phyloP scores from a whole-genome alignment of 2,113 vertebrate genomes.

The Brevimyrus niger region DNA sequence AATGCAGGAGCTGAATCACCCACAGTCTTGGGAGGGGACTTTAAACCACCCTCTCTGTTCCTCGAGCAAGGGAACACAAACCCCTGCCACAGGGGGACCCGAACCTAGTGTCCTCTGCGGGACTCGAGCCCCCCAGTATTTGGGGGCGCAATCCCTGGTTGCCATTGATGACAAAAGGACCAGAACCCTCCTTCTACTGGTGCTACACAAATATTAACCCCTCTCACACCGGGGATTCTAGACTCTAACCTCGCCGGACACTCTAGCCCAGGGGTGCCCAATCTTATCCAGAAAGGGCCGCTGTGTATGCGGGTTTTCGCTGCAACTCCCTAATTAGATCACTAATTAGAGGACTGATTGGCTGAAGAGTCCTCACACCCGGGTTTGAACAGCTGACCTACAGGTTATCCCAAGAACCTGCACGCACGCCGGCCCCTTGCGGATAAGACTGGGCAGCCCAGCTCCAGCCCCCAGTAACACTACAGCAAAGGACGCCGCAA shows the following conservation, averaged over 20 bases:
- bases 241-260: background rate
- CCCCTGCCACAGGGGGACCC: background rate
- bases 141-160: background rate
- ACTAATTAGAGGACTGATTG: too few relatives aligned
- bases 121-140: background rate
- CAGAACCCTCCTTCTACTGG: background rate
- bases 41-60: background rate
- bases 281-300: too few relatives aligned
- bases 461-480: background rate
- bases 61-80: background rate
- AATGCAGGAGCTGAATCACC: background rate
- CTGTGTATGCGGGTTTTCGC: too few relatives aligned
- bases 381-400: too few relatives aligned
- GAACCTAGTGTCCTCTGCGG: background rate
- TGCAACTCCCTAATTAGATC: too few relatives aligned
- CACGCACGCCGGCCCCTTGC: too few relatives aligned
- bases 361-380: too few relatives aligned
- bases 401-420: too few relatives aligned
- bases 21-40: background rate
- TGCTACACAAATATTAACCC: background rate
- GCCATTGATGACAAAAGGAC: background rate
- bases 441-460: too few relatives aligned
- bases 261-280: too few relatives aligned
- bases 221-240: background rate
- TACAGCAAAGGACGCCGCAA: background rate